Base-by-base conservation (phyloP, 2,113 vertebrate genomes). In the Abramis brama region DNA sequence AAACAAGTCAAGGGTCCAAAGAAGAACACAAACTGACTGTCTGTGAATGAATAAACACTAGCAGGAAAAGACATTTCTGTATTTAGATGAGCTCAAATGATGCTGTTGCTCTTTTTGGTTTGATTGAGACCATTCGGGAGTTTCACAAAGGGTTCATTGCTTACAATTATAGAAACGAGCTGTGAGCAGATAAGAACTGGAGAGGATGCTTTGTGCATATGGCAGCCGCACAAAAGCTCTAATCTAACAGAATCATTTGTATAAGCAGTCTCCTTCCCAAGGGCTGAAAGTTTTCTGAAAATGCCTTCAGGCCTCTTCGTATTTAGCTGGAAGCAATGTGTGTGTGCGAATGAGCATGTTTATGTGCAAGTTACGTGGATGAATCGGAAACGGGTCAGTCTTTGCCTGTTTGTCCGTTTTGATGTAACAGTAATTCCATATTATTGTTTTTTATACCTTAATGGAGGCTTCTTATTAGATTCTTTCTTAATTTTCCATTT, bases 181-280 rank as follows among this genome's bases (percentile, higher is more conserved):
- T 64, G 59, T 66, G 70, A 84, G 81, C 71, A 86, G 84, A 76
- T 70, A 55, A 68, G 75, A 52, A 87, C 36, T 68, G 80, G 86
- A 84, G 68, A 83, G 50, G 52, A 75, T 19, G 85, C 43, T 21
- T 80, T 83, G 79, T 59, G 43, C 77, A 55, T 17, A 77, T 39
- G 77, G 64, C 50, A 83, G 64, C 79, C 64, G 52, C 81, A 79
- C 75, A 87, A 71, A 75, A 71, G 64, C 74, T 74, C 79, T 64
- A 85, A 85, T 86, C 73, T 86, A 85, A 85, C 85, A 59, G 85
- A 88, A 86, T 84, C 62, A 82, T 89, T 88, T 86, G 73, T 84
- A 86, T 52, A 62, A 82, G 71, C 68, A 74, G 68, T 25, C 59
- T 64, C 21, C 33, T 64, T 81, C 82, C 82, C 77, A 73, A 33